phyloP scores from a whole-genome alignment of 2,888 invertebrate genomes.

The Hirtodrosophila cameraria region DNA sequence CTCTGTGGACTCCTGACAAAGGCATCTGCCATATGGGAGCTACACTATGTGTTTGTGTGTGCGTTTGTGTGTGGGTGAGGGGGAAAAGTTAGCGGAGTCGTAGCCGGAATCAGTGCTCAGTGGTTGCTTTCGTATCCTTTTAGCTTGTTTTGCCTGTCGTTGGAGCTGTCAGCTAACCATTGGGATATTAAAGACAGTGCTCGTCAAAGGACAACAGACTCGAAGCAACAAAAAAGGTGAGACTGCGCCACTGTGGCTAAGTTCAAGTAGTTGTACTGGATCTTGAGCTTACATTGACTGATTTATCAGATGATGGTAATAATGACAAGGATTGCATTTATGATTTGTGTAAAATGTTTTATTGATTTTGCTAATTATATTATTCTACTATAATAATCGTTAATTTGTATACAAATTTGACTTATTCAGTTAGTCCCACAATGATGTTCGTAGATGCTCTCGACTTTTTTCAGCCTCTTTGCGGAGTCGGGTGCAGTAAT shows the following conservation, averaged over 20 bases:
- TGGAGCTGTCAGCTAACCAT: conserved; percentile 34
- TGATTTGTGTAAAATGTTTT: no score
- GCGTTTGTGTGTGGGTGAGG: no score
- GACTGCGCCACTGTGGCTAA: background rate
- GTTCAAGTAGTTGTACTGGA: background rate
- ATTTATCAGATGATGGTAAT: no score
- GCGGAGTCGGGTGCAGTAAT: no score
- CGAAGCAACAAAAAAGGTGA: conserved; percentile 5
- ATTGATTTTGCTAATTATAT: no score
- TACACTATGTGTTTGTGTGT: conserved; percentile 14
- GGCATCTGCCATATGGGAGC: conserved; percentile 30
- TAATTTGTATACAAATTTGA: no score
- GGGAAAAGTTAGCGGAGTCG: background rate
- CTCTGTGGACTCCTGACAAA: conserved; percentile 52
- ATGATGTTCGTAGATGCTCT: no score
- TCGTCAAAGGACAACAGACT: conserved; percentile 31
- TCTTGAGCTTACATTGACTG: no score
- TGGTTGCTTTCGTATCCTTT: conserved; percentile 18
- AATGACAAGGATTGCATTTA: no score
- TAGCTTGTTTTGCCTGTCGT: conserved; percentile 22
- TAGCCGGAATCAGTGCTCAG: conserved; percentile 13
- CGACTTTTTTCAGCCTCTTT: no score
- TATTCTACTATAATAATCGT: no score
- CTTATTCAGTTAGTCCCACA: no score
- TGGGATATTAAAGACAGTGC: conserved; percentile 51